Evolutionary conservation across 1,140 invertebrate species (phyloP).

Genomic region (Drosophila seguyi): DNA sequence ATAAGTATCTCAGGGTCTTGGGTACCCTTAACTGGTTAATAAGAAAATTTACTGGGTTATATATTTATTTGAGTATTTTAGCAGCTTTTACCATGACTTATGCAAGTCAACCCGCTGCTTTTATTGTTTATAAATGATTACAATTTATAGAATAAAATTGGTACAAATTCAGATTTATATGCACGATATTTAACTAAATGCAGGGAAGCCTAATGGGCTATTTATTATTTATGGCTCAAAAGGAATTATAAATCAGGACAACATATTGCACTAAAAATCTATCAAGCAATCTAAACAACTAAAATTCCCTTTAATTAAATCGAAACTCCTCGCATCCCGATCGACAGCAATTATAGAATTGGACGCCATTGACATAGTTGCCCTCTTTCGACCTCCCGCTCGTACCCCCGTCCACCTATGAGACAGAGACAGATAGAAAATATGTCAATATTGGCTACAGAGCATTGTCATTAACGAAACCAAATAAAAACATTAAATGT

Average conservation of each 20-base stretch:
- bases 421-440: conserved; percentile 37
- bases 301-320: not conserved
- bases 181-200: not conserved
- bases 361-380: conserved; percentile 33
- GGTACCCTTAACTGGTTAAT: not conserved
- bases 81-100: not conserved
- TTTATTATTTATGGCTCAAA: not conserved
- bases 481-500: conserved; percentile 76
- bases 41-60: not conserved
- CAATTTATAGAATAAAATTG: not conserved
- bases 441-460: conserved; percentile 66
- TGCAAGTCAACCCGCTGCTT: no score
- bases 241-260: not conserved
- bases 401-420: not conserved
- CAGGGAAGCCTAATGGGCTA: not conserved
- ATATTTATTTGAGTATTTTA: not conserved
- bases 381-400: not conserved
- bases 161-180: not conserved
- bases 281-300: not conserved
- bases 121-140: not conserved
- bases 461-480: conserved; percentile 70
- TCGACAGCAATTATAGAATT: not conserved
- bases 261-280: not conserved
- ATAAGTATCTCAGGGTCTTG: not conserved
- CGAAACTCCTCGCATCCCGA: not conserved